Base-by-base conservation (phyloP, 2,888 invertebrate genomes). In the Actias luna region DNA sequence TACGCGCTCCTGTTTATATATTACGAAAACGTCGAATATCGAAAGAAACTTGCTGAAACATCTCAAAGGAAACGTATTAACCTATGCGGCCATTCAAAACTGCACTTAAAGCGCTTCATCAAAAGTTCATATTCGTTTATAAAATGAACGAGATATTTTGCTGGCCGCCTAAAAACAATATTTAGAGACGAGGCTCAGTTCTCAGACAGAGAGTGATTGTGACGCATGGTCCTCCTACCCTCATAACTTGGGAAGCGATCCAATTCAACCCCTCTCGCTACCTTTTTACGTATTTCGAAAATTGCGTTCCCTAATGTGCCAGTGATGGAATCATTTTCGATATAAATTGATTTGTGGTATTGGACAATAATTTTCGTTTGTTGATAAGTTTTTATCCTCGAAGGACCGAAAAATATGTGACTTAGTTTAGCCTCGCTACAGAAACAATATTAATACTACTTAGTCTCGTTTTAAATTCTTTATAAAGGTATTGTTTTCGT, bases 131-230 rank as follows among this genome's bases (percentile, higher is more conserved):
- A 67, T 75, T 78, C 36, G 69, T 46, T 5, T 65, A 65, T 60
- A 63, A 25, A 50, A 7, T 4, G 3, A 16, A 7, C 29, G 29
- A 61, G 63, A 68, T 71, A 68, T 74, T 77, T 72, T 71, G 67
- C 69, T 64, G 67, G 64, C 67, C 67, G 69, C 68, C 73, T 78
- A 73, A 78, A 81, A 82, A 81, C 79, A 83, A 82, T 80, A 82
- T 83, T 83, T 80, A 78, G 82, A 77, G 72, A 74, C 67, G 77
- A 75, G 72, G 70, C 73, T 64, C 71, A 76, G 78, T 72, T 74
- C 76, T 76, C 63, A 78, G 84, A 80, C 83, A 82, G 80, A 83
- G 83, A 84, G 77, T 80, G 84, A 84, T 84, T 81, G 81, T 83
- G 82, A 82, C 76, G 77, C 76, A 84, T 83, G 77, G 78, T 70